Evolutionary conservation across 1,140 invertebrate genomes (phyloP).

Genomic region (Melitaea cinxia): DNA sequence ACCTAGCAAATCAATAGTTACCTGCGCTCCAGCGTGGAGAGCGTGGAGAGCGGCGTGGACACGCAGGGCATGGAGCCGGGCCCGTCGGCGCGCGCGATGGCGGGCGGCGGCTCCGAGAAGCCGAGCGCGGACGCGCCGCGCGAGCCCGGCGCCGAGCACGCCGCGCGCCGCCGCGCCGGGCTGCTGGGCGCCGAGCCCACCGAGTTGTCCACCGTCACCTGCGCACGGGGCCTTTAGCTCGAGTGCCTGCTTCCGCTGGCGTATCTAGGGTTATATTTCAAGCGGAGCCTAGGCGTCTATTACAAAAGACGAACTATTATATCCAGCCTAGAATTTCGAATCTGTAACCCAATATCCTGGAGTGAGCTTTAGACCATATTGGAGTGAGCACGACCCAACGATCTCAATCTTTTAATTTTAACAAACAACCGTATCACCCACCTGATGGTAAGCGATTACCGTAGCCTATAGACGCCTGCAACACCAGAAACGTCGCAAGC

Average conservation of each 20-base stretch:
- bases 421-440: too few relatives aligned
- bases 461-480: too few relatives aligned
- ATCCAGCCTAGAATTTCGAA: too few relatives aligned
- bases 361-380: too few relatives aligned
- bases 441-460: too few relatives aligned
- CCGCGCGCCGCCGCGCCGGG: slow-evolving; percentile 64
- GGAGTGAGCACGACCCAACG: too few relatives aligned
- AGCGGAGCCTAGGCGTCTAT: too few relatives aligned
- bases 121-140: slow-evolving; percentile 73
- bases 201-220: slow-evolving; percentile 74
- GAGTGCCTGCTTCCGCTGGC: too few relatives aligned
- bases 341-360: too few relatives aligned
- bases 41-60: slow-evolving; percentile 70
- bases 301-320: too few relatives aligned
- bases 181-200: slow-evolving; percentile 86
- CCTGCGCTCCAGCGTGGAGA: slow-evolving; percentile 80
- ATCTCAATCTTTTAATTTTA: too few relatives aligned
- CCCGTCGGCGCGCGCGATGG: slow-evolving; percentile 82
- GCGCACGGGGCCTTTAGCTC: not conserved
- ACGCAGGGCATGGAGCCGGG: slow-evolving; percentile 80
- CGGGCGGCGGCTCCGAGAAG: slow-evolving; percentile 53
- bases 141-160: slow-evolving; percentile 60
- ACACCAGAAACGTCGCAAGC: too few relatives aligned
- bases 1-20: slow-evolving; percentile 35
- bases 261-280: not conserved